phyloP scores from a whole-genome alignment of 2,113 vertebrate species.

The Labeo rohita region DNA sequence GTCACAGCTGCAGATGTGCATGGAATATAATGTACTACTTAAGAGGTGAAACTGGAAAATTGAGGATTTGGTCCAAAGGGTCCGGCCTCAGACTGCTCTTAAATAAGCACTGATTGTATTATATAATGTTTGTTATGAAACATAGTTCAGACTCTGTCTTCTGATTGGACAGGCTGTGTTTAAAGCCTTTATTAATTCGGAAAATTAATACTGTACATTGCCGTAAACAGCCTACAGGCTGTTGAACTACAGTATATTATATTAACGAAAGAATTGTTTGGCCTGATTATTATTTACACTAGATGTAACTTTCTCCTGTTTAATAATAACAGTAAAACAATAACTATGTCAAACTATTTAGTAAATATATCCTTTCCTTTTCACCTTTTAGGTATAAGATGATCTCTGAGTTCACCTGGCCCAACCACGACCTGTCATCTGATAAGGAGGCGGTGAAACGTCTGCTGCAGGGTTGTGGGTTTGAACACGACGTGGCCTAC shows the following conservation, averaged over 20 bases:
- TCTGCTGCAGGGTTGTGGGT: conserved; percentile 86
- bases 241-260: neutral
- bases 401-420: conserved; percentile 97
- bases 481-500: conserved; percentile 92
- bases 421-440: conserved; percentile 90
- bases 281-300: neutral
- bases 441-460: conserved; percentile 89
- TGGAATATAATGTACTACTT: conserved; percentile 10
- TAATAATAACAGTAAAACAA: too few species aligned
- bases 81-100: neutral
- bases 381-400: conserved; percentile 92
- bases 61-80: neutral
- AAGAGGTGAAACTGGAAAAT: neutral
- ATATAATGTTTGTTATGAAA: conserved; percentile 13
- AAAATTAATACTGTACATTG: neutral
- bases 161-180: neutral
- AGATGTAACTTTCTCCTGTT: neutral
- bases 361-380: neutral
- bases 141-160: neutral
- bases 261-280: neutral
- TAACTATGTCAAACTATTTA: too few species aligned
- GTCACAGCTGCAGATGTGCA: neutral
- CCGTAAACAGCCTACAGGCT: neutral
- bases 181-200: neutral
- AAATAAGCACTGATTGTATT: neutral